A percentile compares a stretch with the other conserved stretches of the same genome.
Conservation (phyloP, 2,888 invertebrate genomes). For the Amiota minor region DNA sequence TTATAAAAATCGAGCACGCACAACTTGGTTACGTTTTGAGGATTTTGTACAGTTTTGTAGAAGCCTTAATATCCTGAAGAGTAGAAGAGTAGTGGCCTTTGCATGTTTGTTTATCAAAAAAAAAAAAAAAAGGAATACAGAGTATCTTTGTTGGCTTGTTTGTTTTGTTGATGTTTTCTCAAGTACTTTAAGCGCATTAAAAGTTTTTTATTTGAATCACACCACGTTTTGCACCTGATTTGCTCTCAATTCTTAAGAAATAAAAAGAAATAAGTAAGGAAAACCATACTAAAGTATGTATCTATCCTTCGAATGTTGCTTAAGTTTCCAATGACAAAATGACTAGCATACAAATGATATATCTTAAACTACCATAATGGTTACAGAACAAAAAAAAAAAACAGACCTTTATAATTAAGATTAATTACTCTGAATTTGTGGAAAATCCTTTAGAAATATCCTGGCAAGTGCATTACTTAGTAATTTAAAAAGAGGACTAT, state of each 20-base stretch:
- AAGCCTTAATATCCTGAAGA: not conserved
- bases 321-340: slow-evolving; percentile 51
- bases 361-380: too few species aligned
- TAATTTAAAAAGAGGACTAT: not conserved
- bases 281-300: slow-evolving; percentile 29
- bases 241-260: slow-evolving; percentile 59
- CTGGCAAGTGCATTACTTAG: slow-evolving; percentile 9
- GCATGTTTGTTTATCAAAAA: slow-evolving; percentile 16
- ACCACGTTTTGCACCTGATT: slow-evolving; percentile 70
- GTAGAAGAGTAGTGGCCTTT: not conserved
- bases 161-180: slow-evolving; percentile 41
- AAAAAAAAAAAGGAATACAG: not conserved
- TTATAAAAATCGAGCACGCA: slow-evolving; percentile 64
- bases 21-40: slow-evolving; percentile 46
- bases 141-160: slow-evolving; percentile 50
- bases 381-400: too few species aligned
- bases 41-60: slow-evolving; percentile 16
- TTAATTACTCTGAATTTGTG: slow-evolving; percentile 51
- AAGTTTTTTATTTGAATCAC: slow-evolving; percentile 59
- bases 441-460: not conserved
- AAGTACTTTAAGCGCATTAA: slow-evolving; percentile 59
- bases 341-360: slow-evolving; percentile 22
- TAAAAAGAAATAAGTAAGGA: slow-evolving; percentile 37
- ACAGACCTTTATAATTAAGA: slow-evolving; percentile 54
- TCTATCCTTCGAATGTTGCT: slow-evolving; percentile 28